Base-by-base conservation (phyloP, 2,888 invertebrate species). In the Dione vanillae region DNA sequence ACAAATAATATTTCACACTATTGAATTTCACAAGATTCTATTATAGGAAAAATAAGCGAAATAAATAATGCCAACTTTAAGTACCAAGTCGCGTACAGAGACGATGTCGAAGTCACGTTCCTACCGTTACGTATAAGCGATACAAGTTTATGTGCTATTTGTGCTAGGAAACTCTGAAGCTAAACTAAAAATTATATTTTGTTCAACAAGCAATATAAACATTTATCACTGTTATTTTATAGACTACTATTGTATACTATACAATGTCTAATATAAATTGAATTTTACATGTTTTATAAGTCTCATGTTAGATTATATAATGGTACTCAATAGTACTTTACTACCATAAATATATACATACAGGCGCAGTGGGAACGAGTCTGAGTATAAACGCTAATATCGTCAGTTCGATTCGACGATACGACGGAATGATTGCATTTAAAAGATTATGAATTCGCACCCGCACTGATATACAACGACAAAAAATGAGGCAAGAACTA, bases 51-150 rank as follows among this genome's bases (percentile, higher is more conserved):
- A 16, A 56, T 37, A 68, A 68, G 51, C 27, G 12, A 51, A 65
- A 73, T 74, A 72, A 72, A 72, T 70, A 67, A 70, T 47, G 27
- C 19, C 40, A 45, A 67, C 43, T 68, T 74, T 64, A 56, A 69
- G 43, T 54, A 65, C 37, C 41, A 67, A 72, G 68, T 68, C 58
- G 45, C 51, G 67, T 51, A 41, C 47, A 66, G 47, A 27, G 49
- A 54, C 68, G 47, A 27, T 49, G 59, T 64, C 59, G 45, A 67
- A 19, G 52, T 56, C 75, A 73, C 73, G 73, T 73, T 51, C 56
- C 51, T 2, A 37, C 14, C 58, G 45, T 68, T 71, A 70, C 65
- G 27, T 49, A 5, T 2, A 47, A 69, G 56, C 59, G 45, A 41
- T 61, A 65, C 66, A 20, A 65, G 40, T 59, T 65, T 65, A 65